Base-by-base conservation (phyloP, 2,797 vertebrate species). In the Bradypodion ventrale region DNA sequence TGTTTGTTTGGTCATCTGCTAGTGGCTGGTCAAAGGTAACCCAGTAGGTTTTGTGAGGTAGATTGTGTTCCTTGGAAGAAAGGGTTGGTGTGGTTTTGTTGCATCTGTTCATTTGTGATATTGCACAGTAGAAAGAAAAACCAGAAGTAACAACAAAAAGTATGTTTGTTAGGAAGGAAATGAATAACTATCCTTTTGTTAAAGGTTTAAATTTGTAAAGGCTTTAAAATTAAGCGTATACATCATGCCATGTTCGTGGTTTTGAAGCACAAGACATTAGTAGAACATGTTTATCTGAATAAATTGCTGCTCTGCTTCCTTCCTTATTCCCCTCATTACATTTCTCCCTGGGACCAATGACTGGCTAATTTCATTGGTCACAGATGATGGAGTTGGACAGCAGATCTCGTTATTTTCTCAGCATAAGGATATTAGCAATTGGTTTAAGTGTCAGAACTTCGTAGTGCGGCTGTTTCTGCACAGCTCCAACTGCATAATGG, bases 181-280 rank as follows among this genome's bases (percentile, higher is more conserved):
- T 82, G 59, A 60, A 56, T 89, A 90, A 83, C 81, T 85, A 60
- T 73, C 81, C 84, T 44, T 35, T 75, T 70, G 73, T 88, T 78
- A 73, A 25, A 85, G 81, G 66, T 35, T 74, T 85, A 86, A 80
- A 89, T 87, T 82, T 37, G 62, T 27, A 74, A 72, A 88, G 85
- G 84, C 70, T 90, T 87, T 89, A 85, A 93, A 94, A 93, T 87
- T 92, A 93, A 92, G 93, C 89, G 87, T 52, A 83, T 91, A 75
- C 83, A 93, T 93, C 92, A 92, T 87, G 75, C 52, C 86, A 77
- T 87, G 49, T 80, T 75, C 76, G 82, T 77, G 84, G 79, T 85
- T 83, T 85, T 59, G 88, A 92, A 89, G 80, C 76, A 44, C 84
- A 90, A 90, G 46, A 35, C 70, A 91, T 87, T 84, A 84, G 83